Conservation (phyloP, 1,140 invertebrate genomes). For the Tetramorium simillimum region DNA sequence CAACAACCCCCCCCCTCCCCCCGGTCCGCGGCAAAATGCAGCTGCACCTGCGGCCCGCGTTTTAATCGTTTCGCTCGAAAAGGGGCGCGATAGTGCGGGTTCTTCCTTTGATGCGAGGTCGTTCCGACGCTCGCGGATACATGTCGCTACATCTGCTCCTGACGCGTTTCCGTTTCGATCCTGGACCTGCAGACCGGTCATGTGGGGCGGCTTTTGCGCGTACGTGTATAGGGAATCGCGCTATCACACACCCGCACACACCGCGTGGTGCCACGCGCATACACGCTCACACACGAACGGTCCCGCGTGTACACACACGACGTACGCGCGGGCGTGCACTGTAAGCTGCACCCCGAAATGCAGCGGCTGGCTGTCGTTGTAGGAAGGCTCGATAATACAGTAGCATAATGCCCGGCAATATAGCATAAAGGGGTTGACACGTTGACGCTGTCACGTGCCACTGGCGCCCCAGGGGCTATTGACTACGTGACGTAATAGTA, state of each 20-base stretch:
- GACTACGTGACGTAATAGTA: slow-evolving; percentile 68
- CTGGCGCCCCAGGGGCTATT: slow-evolving; percentile 72
- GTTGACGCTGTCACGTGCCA: slow-evolving; percentile 76
- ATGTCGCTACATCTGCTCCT: slow-evolving; percentile 60
- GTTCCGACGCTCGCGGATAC: slow-evolving; percentile 58
- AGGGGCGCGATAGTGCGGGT: slow-evolving; percentile 18
- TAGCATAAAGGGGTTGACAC: slow-evolving; percentile 75
- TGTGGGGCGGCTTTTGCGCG: neutral
- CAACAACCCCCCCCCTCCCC: neutral
- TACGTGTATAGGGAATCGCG: neutral
- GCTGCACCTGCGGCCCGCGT: slow-evolving; percentile 15
- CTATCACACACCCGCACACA: neutral
- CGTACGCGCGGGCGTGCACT: neutral
- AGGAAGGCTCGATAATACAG: slow-evolving; percentile 72
- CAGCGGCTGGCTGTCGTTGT: slow-evolving; percentile 60
- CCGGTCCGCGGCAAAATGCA: slow-evolving; percentile 9
- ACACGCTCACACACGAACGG: neutral
- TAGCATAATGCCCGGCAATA: slow-evolving; percentile 74
- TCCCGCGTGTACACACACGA: neutral
- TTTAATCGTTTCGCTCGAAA: slow-evolving; percentile 39
- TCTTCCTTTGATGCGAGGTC: slow-evolving; percentile 58
- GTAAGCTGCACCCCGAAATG: slow-evolving; percentile 51
- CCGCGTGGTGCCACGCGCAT: neutral
- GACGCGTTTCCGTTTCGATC: slow-evolving; percentile 71
- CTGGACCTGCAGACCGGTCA: slow-evolving; percentile 36